Evolutionary conservation across 2,888 invertebrate genomes (phyloP).

Genomic region (Ischnura elegans): DNA sequence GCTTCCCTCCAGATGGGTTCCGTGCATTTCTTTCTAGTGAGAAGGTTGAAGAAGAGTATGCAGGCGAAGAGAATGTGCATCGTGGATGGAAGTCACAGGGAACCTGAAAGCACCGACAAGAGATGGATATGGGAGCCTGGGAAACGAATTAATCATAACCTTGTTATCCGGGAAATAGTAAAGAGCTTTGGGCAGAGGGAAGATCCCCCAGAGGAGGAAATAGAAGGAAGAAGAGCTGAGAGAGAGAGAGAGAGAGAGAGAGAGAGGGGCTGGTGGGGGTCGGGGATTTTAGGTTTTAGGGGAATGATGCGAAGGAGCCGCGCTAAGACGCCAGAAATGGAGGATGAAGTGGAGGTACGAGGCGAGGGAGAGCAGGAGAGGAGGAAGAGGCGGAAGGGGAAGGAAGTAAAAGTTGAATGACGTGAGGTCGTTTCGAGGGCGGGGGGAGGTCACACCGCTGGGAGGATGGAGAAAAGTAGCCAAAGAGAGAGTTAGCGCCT

Average conservation of each 20-base stretch:
- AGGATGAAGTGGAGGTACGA: constrained; percentile 46
- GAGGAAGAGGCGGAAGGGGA: neutral
- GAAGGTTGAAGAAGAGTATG: too few relatives aligned
- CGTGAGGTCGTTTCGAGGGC: constrained; percentile 56
- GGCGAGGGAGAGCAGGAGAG: neutral
- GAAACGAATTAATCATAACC: constrained; percentile 7
- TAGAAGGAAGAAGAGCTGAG: neutral
- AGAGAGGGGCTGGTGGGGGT: too few relatives aligned
- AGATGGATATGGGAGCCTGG: neutral
- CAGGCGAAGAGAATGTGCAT: neutral
- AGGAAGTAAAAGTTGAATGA: constrained; percentile 65
- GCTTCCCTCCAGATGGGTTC: neutral
- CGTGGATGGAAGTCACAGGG: neutral
- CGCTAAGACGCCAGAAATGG: constrained; percentile 37
- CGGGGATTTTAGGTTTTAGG: neutral
- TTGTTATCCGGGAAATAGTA: neutral
- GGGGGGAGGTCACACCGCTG: constrained; percentile 37
- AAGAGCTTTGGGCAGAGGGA: neutral
- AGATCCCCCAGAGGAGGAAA: neutral
- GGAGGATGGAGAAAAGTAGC: constrained; percentile 61
- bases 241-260: too few relatives aligned
- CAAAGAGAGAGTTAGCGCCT: constrained; percentile 64
- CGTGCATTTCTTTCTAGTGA: neutral
- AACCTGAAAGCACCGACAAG: neutral
- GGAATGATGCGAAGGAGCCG: neutral